These are phyloP conservation scores for Gila robusta DNA, from an alignment of 2,797 vertebrate genomes.

Conservation along the genomic window DNA sequence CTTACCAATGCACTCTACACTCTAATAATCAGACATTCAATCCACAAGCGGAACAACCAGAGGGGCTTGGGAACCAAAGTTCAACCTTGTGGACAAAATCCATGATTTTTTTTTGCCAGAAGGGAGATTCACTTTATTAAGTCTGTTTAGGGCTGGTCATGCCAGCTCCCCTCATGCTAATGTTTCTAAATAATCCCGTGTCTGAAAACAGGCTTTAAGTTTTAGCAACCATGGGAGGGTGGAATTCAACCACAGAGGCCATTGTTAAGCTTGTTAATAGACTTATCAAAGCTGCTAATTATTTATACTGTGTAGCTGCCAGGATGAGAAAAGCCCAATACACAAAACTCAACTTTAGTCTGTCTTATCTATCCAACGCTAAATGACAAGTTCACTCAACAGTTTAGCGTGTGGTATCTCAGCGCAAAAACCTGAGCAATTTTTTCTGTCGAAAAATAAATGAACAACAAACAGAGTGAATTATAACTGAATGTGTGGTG, in stretches of 20 bases:
- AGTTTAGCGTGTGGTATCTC: background rate
- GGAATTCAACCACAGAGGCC: slow-evolving; percentile 49
- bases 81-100: slow-evolving; percentile 16
- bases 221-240: slow-evolving; percentile 38
- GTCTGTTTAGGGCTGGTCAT: slow-evolving; percentile 10
- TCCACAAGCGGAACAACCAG: background rate
- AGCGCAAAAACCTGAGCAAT: background rate
- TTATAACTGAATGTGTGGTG: background rate
- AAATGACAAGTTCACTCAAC: slow-evolving; percentile 4
- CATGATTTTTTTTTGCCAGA: slow-evolving; percentile 11
- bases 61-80: background rate
- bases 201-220: slow-evolving; percentile 49
- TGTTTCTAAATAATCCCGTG: slow-evolving; percentile 49
- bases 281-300: slow-evolving; percentile 66
- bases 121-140: slow-evolving; percentile 21
- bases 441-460: slow-evolving; percentile 18
- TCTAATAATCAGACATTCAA: slow-evolving; percentile 12
- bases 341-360: background rate
- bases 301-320: slow-evolving; percentile 64
- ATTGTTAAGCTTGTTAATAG: slow-evolving; percentile 68
- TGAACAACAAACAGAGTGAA: background rate
- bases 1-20: background rate
- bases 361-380: slow-evolving; percentile 1
- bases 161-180: slow-evolving; percentile 22
- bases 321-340: slow-evolving; percentile 29